phyloP scores from a whole-genome alignment of 1,140 invertebrate species.

The Sinonovacula constricta region DNA sequence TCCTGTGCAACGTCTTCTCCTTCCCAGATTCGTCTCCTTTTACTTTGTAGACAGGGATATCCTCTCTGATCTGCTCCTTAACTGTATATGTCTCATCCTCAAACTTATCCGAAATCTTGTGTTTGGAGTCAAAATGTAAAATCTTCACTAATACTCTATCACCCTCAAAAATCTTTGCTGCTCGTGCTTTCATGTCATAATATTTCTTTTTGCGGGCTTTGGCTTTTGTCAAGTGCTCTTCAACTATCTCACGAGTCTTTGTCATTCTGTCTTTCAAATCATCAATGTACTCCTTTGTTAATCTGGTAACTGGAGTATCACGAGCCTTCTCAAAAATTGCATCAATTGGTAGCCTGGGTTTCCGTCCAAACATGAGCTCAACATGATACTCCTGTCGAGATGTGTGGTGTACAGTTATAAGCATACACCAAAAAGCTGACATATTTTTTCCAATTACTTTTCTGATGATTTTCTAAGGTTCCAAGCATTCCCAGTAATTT shows the following conservation, averaged over 20 bases:
- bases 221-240: slow-evolving; percentile 4
- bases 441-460: slow-evolving; percentile 47
- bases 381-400: slow-evolving; percentile 39
- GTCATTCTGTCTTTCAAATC: slow-evolving; percentile 18
- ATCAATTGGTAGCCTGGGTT: slow-evolving; percentile 44
- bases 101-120: slow-evolving; percentile 42
- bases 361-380: slow-evolving; percentile 48
- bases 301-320: not conserved
- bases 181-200: slow-evolving; percentile 40
- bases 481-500: slow-evolving; percentile 48
- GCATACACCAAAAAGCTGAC: slow-evolving; percentile 40
- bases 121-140: slow-evolving; percentile 19
- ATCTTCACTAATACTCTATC: slow-evolving; percentile 45
- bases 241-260: slow-evolving; percentile 17
- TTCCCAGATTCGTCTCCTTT: slow-evolving; percentile 17
- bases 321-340: slow-evolving; percentile 18
- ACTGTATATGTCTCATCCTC: slow-evolving; percentile 14
- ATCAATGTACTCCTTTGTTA: slow-evolving; percentile 23
- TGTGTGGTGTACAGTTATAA: slow-evolving; percentile 54
- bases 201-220: slow-evolving; percentile 9
- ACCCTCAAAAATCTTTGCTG: slow-evolving; percentile 2
- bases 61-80: not conserved
- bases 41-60: slow-evolving; percentile 40
- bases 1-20: slow-evolving; percentile 24
- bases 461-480: slow-evolving; percentile 41